A percentile compares a stretch with the other conserved stretches of the same genome.
Conservation (phyloP, 2,113 vertebrate species). For the Petrocephalus microphthalmus region DNA sequence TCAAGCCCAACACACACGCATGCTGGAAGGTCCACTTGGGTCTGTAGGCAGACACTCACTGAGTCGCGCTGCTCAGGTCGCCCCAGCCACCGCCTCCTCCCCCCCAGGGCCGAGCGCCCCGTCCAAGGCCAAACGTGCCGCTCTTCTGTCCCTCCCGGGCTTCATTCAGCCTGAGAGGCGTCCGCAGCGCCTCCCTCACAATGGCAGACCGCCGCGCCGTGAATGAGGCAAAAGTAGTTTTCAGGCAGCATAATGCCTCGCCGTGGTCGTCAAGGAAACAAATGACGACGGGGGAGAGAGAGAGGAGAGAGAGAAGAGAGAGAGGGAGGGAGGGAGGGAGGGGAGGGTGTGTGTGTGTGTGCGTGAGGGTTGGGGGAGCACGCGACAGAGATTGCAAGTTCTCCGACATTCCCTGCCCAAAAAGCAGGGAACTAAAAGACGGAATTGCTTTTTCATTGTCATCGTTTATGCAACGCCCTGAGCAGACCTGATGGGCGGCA, state of each 20-base stretch:
- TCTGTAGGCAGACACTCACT: constrained; percentile 29
- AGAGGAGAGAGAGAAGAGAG: constrained; percentile 6
- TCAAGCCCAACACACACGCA: constrained; percentile 10
- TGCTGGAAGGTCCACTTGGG: constrained; percentile 23
- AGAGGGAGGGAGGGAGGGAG: constrained; percentile 32
- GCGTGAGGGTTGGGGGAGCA: constrained; percentile 25
- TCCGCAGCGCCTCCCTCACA: constrained; percentile 64
- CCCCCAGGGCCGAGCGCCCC: constrained; percentile 40
- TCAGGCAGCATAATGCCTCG: constrained; percentile 75
- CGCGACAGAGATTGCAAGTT: constrained; percentile 16
- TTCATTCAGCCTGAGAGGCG: constrained; percentile 52
- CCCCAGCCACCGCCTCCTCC: constrained; percentile 45
- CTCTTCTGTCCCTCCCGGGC: constrained; percentile 25
- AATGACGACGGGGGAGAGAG: constrained; percentile 60
- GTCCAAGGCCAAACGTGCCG: constrained; percentile 41
- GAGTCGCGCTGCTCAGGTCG: constrained; percentile 31
- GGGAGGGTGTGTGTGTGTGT: constrained; percentile 45
- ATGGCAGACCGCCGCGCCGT: constrained; percentile 64
- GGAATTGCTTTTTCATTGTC: neutral
- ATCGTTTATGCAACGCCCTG: neutral
- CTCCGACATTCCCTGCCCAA: constrained; percentile 4
- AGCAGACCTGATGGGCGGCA: constrained; percentile 19
- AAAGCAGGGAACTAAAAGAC: neutral
- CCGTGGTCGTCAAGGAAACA: constrained; percentile 83
- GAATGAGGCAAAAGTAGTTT: constrained; percentile 72